phyloP scores from a whole-genome alignment of 2,797 vertebrate genomes.

The Limnodromus scolopaceus region DNA sequence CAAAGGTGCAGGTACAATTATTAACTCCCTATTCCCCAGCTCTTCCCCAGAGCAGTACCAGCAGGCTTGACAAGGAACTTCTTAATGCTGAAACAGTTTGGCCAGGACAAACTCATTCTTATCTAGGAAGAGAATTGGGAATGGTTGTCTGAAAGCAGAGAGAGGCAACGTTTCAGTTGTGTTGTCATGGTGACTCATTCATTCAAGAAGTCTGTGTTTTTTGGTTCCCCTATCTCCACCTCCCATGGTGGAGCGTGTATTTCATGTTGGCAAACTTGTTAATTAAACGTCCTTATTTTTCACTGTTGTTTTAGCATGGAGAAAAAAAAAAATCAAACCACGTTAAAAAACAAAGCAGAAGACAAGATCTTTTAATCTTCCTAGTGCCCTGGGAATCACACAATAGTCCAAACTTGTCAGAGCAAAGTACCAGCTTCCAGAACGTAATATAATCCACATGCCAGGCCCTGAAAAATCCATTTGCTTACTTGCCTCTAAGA shows the following conservation, averaged over 20 bases:
- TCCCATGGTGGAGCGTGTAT: not conserved
- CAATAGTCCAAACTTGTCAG: not conserved
- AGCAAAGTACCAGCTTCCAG: not conserved
- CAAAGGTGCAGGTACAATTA: not conserved
- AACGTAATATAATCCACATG: not conserved
- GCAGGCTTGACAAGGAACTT: not conserved
- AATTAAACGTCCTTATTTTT: not conserved
- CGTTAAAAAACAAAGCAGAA: constrained; percentile 9
- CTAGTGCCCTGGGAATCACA: not conserved
- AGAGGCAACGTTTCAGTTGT: not conserved
- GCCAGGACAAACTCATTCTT: not conserved
- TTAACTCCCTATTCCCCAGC: not conserved
- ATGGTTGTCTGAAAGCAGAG: not conserved
- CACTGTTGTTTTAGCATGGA: not conserved
- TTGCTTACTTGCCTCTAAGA: constrained; percentile 2
- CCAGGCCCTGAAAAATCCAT: not conserved
- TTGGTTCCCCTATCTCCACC: not conserved
- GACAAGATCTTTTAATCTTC: not conserved
- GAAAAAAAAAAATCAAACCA: not conserved
- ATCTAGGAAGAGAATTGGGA: not conserved
- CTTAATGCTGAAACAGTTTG: not conserved
- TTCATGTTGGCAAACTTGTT: not conserved
- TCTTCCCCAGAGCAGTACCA: not conserved
- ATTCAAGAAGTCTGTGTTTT: not conserved
- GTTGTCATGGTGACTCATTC: not conserved